A percentile compares a stretch with the other conserved stretches of the same genome.
phyloP scores from a whole-genome alignment of 2,888 invertebrate genomes.

The Drosophila suboccidentalis region DNA sequence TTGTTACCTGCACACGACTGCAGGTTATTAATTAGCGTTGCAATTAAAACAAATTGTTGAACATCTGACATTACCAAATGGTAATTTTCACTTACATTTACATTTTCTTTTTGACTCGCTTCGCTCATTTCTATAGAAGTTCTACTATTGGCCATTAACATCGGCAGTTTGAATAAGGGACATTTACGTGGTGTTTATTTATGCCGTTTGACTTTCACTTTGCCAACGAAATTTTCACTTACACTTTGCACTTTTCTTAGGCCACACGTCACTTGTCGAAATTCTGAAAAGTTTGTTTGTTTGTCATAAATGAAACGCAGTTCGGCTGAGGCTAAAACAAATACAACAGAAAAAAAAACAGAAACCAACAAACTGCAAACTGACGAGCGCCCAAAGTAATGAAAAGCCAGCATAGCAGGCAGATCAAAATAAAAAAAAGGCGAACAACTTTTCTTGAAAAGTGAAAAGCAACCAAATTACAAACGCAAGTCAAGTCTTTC shows the following conservation, averaged over 20 bases:
- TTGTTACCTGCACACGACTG: constrained; percentile 44
- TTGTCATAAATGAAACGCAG: constrained; percentile 73
- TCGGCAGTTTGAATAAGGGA: constrained; percentile 24
- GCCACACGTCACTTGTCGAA: constrained; percentile 72
- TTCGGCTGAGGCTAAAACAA: constrained; percentile 31
- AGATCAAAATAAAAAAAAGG: constrained; percentile 8
- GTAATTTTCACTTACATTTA: constrained; percentile 30
- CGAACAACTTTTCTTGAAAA: constrained; percentile 55
- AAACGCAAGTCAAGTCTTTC: constrained; percentile 72
- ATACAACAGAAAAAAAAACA: constrained; percentile 26
- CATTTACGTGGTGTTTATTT: constrained; percentile 64
- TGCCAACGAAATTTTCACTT: constrained; percentile 59
- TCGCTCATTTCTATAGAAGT: background rate
- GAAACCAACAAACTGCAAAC: constrained; percentile 49
- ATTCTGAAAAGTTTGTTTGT: constrained; percentile 73
- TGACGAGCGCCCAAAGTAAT: constrained; percentile 66
- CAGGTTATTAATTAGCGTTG: constrained; percentile 68
- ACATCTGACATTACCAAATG: constrained; percentile 34
- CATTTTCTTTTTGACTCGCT: constrained; percentile 26
- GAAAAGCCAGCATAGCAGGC: constrained; percentile 58
- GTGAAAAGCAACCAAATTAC: constrained; percentile 72
- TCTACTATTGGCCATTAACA: constrained; percentile 22
- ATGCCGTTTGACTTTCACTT: constrained; percentile 80
- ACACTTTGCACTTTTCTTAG: constrained; percentile 66
- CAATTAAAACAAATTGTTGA: constrained; percentile 61